Conservation (phyloP, 2,888 invertebrate genomes). For the Philopedon plagiatum region DNA sequence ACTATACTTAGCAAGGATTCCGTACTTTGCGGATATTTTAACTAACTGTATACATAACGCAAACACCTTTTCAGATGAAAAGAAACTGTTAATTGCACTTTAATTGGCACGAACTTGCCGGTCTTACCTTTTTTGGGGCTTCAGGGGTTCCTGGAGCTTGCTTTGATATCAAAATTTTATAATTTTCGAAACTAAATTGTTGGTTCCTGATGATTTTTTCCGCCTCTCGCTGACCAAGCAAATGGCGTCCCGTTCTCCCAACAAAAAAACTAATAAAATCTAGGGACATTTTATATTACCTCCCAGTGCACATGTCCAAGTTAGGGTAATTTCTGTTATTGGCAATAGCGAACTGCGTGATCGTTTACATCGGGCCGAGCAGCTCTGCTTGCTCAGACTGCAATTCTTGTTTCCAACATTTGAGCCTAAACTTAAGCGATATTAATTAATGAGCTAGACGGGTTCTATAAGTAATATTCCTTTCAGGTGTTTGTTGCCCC, state of each 20-base stretch:
- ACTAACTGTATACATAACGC: constrained; percentile 60
- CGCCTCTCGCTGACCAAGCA: constrained; percentile 40
- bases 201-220: constrained; percentile 33
- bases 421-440: too few relatives aligned
- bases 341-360: too few relatives aligned
- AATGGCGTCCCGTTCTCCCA: constrained; percentile 45
- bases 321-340: neutral
- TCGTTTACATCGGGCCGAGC: too few relatives aligned
- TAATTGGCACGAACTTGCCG: constrained; percentile 64
- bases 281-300: neutral
- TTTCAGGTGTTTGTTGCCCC: too few relatives aligned
- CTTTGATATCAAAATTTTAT: constrained; percentile 34
- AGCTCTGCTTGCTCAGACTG: too few relatives aligned
- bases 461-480: too few relatives aligned
- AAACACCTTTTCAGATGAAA: constrained; percentile 66
- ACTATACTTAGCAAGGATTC: constrained; percentile 58
- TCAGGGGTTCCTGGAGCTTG: constrained; percentile 42
- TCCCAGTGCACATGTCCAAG: neutral
- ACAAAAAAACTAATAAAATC: constrained; percentile 3
- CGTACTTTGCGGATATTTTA: constrained; percentile 59
- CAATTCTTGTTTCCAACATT: too few relatives aligned
- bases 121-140: constrained; percentile 62
- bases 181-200: constrained; percentile 29
- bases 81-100: constrained; percentile 65
- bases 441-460: too few relatives aligned